Base-by-base conservation (phyloP, 2,113 vertebrate genomes). In the Microcebus tavaratra region DNA sequence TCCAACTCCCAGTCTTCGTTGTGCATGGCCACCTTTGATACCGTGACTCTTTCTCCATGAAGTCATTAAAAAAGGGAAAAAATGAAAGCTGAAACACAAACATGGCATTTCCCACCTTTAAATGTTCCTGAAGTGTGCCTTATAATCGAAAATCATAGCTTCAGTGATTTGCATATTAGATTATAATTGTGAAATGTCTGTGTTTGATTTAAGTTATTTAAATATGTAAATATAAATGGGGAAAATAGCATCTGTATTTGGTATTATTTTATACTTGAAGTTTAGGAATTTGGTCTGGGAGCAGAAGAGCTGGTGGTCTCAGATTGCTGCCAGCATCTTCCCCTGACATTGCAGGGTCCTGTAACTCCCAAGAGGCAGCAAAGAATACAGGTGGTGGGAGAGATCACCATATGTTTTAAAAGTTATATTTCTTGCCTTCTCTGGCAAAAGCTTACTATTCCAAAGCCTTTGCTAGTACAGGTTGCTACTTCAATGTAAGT, bases 101-200 rank as follows among this genome's bases (percentile, higher is more conserved):
- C 21, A 23, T 72, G 65, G 2, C n/a, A 45, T 39, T 68, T 90
- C 70, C 23, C 65, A 10, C 50, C 57, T 76, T 72, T 50, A 63
- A 27, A 36, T 68, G 15, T 34, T 73, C 73, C 39, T 21, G 3
- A 92, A 90, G 48, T 31, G 1, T 87, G 53, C 72, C 6, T 83
- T 45, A 53, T 81, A 75, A 45, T 53, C 12, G 27, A 31, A 68
- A 91, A 25, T 50, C 9, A 0, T 92, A 78, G 42, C 1, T 67
- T 93, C 65, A 15, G 4, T 67, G 53, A 57, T 72, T 94, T 72
- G 59, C 6, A 18, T 59, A 61, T 61, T 91, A 50, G 20, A 7
- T 94, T 90, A 10, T 63, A 84, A 23, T 63, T 50, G 57, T 88
- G 80, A 80, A 73, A 80, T 68, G 59, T 81, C 68, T 79, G 50